Base-by-base conservation (phyloP, 1,140 invertebrate species). In the Pogonus chalceus region DNA sequence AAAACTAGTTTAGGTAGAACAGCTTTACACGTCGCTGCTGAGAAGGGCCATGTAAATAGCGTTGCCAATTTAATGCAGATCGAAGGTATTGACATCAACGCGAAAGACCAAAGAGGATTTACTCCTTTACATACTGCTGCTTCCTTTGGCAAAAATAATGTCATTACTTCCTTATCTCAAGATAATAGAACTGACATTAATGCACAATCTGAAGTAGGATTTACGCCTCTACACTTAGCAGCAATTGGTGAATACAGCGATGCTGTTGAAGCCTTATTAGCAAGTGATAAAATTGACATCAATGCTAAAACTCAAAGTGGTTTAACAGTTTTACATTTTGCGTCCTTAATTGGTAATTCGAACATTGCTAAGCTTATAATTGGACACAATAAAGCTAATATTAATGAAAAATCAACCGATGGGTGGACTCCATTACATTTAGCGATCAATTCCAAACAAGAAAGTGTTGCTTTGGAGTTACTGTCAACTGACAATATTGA, bases 51-150 rank as follows among this genome's bases (percentile, higher is more conserved):
- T 43, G 39, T 10, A 43, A 18, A 18, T 18, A 47, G 52, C 4
- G 14, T n/a, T 1, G 10, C 16, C 4, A 14, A 46, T 18, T 22
- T 26, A n/a, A 22, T 16, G 3, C 16, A 20, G 23, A 39, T 21
- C 2, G 48, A 21, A 20, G 20, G 50, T 37, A 20, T 51, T 7
- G 16, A 55, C 23, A 14, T 2, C 14, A 10, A 21, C 12, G 48
- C 31, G 20, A 14, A 10, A 10, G 18, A 47, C 20, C 39, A 23
- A 20, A 46, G n/a, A 10, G 53, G 53, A 4, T 39, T 35, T 31
- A 55, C 20, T 1, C 23, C 49, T 0, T 23, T 55, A 18, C 20
- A 49, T 4, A 39, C 26, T 23, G 53, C 53, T 12, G n/a, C n/a
- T n/a, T 35, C 46, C 1, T 2, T 12, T 1, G 14, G 7, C 12